These are phyloP conservation scores for Xylocampa areola DNA, from an alignment of 2,888 invertebrate species.

Conservation along the genomic window DNA sequence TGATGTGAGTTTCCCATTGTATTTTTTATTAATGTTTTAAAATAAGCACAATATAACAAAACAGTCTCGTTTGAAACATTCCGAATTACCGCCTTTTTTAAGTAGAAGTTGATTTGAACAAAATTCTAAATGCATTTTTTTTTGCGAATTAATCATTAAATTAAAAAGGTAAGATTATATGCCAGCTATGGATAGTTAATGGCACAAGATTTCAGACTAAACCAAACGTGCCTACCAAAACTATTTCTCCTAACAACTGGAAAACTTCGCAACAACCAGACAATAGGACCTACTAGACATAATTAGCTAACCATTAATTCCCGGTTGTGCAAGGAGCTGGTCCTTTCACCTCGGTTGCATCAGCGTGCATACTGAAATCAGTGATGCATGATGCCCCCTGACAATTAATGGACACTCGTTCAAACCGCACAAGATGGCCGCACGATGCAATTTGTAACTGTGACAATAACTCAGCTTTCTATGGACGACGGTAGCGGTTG, in stretches of 20 bases:
- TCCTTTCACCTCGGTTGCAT: conserved; percentile 60
- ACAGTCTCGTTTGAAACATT: too few relatives aligned
- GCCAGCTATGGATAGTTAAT: too few relatives aligned
- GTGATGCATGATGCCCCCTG: conserved; percentile 67
- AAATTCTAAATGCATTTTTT: too few relatives aligned
- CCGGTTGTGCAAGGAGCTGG: conserved; percentile 38
- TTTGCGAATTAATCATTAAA: too few relatives aligned
- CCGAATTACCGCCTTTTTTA: too few relatives aligned
- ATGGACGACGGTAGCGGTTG: conserved; percentile 54
- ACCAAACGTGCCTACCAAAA: not conserved
- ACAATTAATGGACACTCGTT: conserved; percentile 62
- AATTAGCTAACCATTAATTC: conserved; percentile 43
- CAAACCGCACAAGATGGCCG: conserved; percentile 53
- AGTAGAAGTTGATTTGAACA: too few relatives aligned
- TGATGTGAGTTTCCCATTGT: too few relatives aligned
- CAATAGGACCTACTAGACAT: conserved; percentile 29
- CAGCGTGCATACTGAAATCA: conserved; percentile 58
- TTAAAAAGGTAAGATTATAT: too few relatives aligned
- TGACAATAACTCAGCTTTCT: conserved; percentile 59
- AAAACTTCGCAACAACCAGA: conserved; percentile 32
- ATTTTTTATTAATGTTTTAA: too few relatives aligned
- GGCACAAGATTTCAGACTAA: not conserved
- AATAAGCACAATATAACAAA: too few relatives aligned
- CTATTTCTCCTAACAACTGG: conserved; percentile 32
- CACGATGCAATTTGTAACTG: conserved; percentile 57